Evolutionary conservation across 1,140 invertebrate genomes (phyloP), one percentile per base, ranked within the genome.

Genomic region (Latrodectus geometricus): DNA sequence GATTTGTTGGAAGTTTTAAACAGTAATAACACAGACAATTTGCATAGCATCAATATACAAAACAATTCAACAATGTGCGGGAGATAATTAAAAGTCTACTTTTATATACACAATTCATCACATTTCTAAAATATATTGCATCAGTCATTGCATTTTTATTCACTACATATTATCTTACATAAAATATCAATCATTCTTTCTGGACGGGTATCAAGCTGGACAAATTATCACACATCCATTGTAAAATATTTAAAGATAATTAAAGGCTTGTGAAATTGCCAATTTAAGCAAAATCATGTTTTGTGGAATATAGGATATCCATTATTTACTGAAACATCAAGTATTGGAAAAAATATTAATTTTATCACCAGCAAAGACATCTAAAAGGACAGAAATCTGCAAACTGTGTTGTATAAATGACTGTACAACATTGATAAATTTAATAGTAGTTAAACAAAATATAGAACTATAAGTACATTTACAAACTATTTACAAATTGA

Each of bases 131-230:
- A 61, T 61, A 61, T 61, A 61, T 61, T 61, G 54, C 54, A 61
- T 14, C 54, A 61, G 8, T 61, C 54, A 17, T 11, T 61, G 35
- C 35, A 35, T 35, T 35, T 35, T 17, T 61, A 61, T 3, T 8
- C 54, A 11, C 11, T 61, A 14, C 17, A 61, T 61, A 11, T 14
- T 61, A 11, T 61, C 54, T 11, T 61, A 61, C 54, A 61, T 2
- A 61, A 61, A 61, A 61, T 61, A 61, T 61, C 54, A 61, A 17
- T 61, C 54, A 61, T 61, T 61, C 54, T 61, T 61, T 61, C 54
- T 61, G 54, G 54, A 61, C 54, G 54, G 54, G 54, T 61, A 4
- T 61, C 8, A 61, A 61, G 2, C 17, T 14, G 54, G 54, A 61
- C 11, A 61, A 61, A 61, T 61, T 61, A 61, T 61, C 54, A 61